Conservation (phyloP, 2,113 vertebrate species). For the Corydoras maculifer region DNA sequence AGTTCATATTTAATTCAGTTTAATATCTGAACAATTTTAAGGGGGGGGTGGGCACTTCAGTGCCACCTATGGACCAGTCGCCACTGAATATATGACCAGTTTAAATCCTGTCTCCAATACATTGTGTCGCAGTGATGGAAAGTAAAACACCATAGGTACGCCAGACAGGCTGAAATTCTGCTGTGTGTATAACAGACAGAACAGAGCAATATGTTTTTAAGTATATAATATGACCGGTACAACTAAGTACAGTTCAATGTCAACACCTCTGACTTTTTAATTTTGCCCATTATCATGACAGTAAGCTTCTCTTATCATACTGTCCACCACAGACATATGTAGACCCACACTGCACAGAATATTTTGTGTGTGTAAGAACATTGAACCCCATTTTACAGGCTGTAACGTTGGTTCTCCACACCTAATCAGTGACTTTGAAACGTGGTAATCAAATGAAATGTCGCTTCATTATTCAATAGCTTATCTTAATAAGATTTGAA, state of each 20-base stretch:
- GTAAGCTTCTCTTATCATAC: conserved; percentile 26
- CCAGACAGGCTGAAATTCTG: no score
- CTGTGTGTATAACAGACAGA: no score
- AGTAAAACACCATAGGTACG: no score
- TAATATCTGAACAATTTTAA: no score
- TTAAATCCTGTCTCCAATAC: no score
- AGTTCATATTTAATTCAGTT: no score
- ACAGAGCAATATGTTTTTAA: no score
- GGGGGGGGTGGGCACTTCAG: no score
- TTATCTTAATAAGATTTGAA: conserved; percentile 53
- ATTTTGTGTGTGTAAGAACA: not conserved
- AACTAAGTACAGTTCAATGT: not conserved
- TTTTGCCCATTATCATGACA: conserved; percentile 25
- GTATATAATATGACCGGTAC: no score
- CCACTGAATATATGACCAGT: no score
- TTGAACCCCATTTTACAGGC: conserved; percentile 23
- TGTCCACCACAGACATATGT: conserved; percentile 9
- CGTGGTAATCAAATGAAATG: conserved; percentile 55
- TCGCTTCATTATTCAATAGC: conserved; percentile 45
- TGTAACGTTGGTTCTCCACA: conserved; percentile 31
- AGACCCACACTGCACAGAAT: conserved; percentile 4
- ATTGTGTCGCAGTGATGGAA: no score
- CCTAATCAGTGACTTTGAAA: conserved; percentile 35
- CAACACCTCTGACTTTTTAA: conserved; percentile 26
- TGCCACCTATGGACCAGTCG: no score